Evolutionary conservation across 2,888 invertebrate species (phyloP).

Genomic region (Zootermopsis nevadensis): DNA sequence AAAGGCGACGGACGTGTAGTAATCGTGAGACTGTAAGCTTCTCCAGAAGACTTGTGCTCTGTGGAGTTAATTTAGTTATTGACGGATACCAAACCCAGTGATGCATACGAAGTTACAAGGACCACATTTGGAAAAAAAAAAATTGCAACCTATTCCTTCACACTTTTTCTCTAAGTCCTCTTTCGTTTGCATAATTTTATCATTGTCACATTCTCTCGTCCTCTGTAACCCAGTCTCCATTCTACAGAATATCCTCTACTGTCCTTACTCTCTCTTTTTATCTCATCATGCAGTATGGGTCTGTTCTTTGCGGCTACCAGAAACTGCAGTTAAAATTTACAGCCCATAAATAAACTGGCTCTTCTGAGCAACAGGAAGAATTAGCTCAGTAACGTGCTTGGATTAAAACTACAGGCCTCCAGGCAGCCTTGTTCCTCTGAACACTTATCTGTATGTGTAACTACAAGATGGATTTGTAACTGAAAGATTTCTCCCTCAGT

Average conservation of each 20-base stretch:
- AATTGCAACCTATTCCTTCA: neutral
- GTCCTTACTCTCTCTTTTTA: neutral
- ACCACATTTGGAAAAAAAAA: no score
- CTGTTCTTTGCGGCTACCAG: slow-evolving; percentile 14
- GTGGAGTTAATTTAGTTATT: no score
- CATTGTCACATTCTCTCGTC: neutral
- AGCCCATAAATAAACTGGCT: slow-evolving; percentile 45
- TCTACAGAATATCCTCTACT: neutral
- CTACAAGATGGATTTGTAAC: slow-evolving; percentile 9
- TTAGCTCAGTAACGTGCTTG: slow-evolving; percentile 38
- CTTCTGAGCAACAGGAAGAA: slow-evolving; percentile 39
- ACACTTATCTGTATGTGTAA: slow-evolving; percentile 14
- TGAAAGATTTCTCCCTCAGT: neutral
- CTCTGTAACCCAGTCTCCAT: slow-evolving; percentile 2
- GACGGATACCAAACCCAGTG: no score
- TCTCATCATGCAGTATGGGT: neutral
- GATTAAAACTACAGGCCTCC: slow-evolving; percentile 19
- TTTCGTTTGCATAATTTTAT: neutral
- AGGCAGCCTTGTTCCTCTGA: neutral
- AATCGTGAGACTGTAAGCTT: no score
- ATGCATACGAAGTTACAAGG: no score
- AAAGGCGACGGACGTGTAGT: no score
- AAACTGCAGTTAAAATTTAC: slow-evolving; percentile 47
- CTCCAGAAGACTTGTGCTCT: no score
- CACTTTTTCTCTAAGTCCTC: neutral